Base-by-base conservation (phyloP, 2,888 invertebrate genomes). In the Geotrupes spiniger region DNA sequence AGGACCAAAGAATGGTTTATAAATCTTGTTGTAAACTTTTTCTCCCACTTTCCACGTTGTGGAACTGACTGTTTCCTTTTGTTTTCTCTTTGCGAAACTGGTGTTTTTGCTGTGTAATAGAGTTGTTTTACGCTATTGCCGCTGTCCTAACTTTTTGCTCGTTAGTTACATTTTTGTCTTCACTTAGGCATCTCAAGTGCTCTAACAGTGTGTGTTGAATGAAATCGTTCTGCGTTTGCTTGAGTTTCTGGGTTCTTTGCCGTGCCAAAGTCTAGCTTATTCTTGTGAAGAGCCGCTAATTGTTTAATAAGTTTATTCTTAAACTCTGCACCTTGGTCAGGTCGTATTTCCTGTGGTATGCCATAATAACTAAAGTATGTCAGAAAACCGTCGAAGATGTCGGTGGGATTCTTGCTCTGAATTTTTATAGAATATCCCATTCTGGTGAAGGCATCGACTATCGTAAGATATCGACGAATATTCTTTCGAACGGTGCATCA, bases 71-170 rank as follows among this genome's bases (percentile, higher is more conserved):
- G 8, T 40, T 41, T 27, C 28, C 27, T 14, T 41, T 8, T 4
- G 41, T 41, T 26, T 41, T 28, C 14, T 11, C 12, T 41, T 41
- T 41, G 1, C 41, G n/a, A 2, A 1, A n/a, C 1, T 41, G n/a
- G 28, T 41, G 12, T 15, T 42, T 42, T 10, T 15, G 4, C n/a
- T 36, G 16, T 9, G 36, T n/a, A 1, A 37, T 44, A 1, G 44
- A 36, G 15, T 44, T 44, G 16, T 44, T 44, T 2, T 44, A 44
- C 1, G 37, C 37, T 12, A 44, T 27, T 16, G 38, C 12, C 2
- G 44, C 44, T 4, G 11, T 11, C 17, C 36, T 15, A 8, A 42
- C 10, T 33, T 10, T 31, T 16, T 14, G 15, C 10, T 15, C 33
- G 1, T 15, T 33, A 8, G 33, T 3, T 33, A 33, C 11, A 29